Conservation (phyloP, 2,113 vertebrate species). For the Chaetorhynchus papuensis region DNA sequence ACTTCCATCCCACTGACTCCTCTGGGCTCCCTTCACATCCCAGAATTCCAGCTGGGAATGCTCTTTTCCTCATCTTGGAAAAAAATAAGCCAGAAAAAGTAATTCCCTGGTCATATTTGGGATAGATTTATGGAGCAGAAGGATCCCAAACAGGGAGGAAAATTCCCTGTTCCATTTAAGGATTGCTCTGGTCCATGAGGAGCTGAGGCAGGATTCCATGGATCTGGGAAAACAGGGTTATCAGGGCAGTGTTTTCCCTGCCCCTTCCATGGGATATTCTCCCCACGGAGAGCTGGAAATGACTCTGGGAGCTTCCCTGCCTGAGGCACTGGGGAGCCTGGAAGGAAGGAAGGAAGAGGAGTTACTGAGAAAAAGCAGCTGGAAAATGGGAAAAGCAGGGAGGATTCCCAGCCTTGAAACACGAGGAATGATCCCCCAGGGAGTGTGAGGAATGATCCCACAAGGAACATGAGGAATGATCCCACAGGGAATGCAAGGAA, state of each 20-base stretch:
- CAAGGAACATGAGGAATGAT: no score
- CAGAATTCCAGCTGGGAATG: neutral
- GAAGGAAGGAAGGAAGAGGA: neutral
- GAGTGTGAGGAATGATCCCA: no score
- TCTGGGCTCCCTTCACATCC: accelerated
- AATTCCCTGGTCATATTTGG: neutral
- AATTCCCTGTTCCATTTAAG: accelerated
- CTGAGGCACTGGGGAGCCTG: neutral
- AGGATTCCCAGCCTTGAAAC: neutral
- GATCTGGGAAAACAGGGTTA: neutral
- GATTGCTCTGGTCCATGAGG: neutral
- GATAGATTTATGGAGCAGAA: neutral
- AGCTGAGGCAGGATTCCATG: neutral
- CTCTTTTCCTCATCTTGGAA: accelerated
- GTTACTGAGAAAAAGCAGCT: neutral
- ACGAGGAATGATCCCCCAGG: no score
- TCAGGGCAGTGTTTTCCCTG: neutral
- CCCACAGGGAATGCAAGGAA: no score
- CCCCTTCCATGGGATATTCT: neutral
- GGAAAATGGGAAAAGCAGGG: neutral
- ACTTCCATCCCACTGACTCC: accelerated
- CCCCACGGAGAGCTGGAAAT: neutral
- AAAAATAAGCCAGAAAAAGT: neutral
- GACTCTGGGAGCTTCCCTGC: neutral
- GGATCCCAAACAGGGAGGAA: neutral